phyloP scores from a whole-genome alignment of 2,113 vertebrate species.

The Lampris incognitus region DNA sequence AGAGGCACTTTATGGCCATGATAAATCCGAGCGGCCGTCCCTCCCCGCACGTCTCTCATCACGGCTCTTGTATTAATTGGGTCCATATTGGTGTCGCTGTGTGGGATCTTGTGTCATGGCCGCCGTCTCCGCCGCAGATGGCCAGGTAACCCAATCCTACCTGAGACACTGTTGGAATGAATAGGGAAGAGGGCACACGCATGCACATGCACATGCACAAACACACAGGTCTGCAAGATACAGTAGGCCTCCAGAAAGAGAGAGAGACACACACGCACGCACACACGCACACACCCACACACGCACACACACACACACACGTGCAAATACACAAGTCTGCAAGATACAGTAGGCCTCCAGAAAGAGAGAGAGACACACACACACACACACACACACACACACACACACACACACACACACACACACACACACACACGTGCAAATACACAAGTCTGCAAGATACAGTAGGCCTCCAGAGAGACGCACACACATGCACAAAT shows the following conservation, averaged over 20 bases:
- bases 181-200: conserved; percentile 54
- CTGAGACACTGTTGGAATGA: conserved; percentile 40
- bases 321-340: conserved; percentile 28
- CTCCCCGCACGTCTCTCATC: background rate
- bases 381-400: no score
- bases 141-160: conserved; percentile 47
- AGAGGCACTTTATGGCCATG: conserved; percentile 6
- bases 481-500: no score
- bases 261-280: background rate
- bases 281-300: conserved; percentile 5
- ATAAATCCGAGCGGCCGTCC: conserved; percentile 20
- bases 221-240: conserved; percentile 4
- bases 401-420: no score
- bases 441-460: no score
- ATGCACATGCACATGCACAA: conserved; percentile 21
- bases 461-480: no score
- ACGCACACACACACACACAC: conserved; percentile 6
- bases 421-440: no score
- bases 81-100: conserved; percentile 15
- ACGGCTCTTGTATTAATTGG: background rate
- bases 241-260: no score
- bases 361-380: no score
- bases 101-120: conserved; percentile 34
- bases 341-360: no score
- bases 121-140: conserved; percentile 43